phyloP scores from a whole-genome alignment of 1,140 invertebrate genomes.

The Zaprionus taronus region DNA sequence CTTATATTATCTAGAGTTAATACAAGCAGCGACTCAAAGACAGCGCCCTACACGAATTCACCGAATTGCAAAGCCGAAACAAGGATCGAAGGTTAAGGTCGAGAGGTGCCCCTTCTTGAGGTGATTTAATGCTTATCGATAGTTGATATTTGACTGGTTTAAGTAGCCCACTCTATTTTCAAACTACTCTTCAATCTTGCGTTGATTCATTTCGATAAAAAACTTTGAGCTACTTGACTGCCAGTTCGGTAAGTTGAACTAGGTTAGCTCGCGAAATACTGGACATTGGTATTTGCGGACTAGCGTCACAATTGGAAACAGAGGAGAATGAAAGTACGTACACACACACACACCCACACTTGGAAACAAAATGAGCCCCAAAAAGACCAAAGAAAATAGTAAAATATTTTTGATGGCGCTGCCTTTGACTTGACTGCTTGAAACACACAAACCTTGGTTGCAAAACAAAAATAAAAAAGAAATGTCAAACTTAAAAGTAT shows the following conservation, averaged over 20 bases:
- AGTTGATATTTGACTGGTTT: conserved; percentile 17
- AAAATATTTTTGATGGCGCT: conserved; percentile 39
- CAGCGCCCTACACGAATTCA: conserved; percentile 39
- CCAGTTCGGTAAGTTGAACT: not conserved
- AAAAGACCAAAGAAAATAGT: conserved; percentile 39
- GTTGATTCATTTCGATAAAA: not conserved
- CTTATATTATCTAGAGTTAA: conserved; percentile 7
- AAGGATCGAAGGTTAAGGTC: conserved; percentile 1
- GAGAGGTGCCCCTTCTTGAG: not conserved
- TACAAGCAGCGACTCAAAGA: conserved; percentile 52
- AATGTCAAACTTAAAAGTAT: not conserved
- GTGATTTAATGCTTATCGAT: not conserved
- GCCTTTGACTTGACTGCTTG: conserved; percentile 56
- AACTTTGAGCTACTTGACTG: not conserved
- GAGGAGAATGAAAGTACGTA: not conserved
- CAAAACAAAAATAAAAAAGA: conserved; percentile 10
- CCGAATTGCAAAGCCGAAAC: conserved; percentile 3
- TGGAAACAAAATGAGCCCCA: conserved; percentile 69
- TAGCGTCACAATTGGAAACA: not conserved
- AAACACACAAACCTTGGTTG: conserved; percentile 47
- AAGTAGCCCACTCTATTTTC: not conserved
- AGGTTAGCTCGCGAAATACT: not conserved
- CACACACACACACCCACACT: conserved; percentile 20
- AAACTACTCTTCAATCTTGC: not conserved
- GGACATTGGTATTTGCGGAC: not conserved